A percentile compares a stretch with the other conserved stretches of the same genome.
These are phyloP conservation scores for Benitochromis conjunctus DNA, from an alignment of 2,113 vertebrate species.

Conservation along the genomic window DNA sequence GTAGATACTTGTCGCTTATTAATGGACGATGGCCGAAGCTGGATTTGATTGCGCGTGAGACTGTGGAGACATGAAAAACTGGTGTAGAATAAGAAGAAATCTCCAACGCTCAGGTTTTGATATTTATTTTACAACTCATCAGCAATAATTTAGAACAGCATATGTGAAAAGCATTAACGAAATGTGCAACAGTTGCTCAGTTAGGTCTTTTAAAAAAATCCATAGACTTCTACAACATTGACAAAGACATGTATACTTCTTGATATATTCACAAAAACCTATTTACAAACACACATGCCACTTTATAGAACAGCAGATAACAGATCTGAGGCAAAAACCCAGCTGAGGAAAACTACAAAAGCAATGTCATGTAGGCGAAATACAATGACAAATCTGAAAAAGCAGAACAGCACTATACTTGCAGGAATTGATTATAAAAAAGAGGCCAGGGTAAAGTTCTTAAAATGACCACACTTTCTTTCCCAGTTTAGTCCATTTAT, in stretches of 20 bases:
- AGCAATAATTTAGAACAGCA: constrained; percentile 97
- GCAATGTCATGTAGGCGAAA: constrained; percentile 71
- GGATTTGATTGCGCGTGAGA: neutral
- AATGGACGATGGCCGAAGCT: neutral
- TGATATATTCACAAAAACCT: constrained; percentile 85
- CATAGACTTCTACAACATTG: constrained; percentile 95
- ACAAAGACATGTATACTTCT: constrained; percentile 83
- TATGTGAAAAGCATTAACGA: constrained; percentile 94
- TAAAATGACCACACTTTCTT: constrained; percentile 35
- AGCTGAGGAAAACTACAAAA: constrained; percentile 84
- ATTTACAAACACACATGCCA: constrained; percentile 88
- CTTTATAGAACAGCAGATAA: constrained; percentile 82
- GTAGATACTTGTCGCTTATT: neutral
- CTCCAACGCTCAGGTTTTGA: constrained; percentile 77
- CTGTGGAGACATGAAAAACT: neutral
- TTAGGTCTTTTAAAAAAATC: constrained; percentile 80
- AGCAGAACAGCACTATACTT: constrained; percentile 45
- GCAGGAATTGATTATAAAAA: constrained; percentile 40
- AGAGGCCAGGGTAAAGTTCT: constrained; percentile 31
- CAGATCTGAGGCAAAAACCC: constrained; percentile 81
- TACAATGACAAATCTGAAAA: constrained; percentile 47
- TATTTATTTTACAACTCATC: constrained; percentile 89
- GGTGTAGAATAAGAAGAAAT: constrained; percentile 13
- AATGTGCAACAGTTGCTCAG: constrained; percentile 89
- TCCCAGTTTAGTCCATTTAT: neutral